phyloP scores from a whole-genome alignment of 2,797 vertebrate genomes.

The Salmo trutta region DNA sequence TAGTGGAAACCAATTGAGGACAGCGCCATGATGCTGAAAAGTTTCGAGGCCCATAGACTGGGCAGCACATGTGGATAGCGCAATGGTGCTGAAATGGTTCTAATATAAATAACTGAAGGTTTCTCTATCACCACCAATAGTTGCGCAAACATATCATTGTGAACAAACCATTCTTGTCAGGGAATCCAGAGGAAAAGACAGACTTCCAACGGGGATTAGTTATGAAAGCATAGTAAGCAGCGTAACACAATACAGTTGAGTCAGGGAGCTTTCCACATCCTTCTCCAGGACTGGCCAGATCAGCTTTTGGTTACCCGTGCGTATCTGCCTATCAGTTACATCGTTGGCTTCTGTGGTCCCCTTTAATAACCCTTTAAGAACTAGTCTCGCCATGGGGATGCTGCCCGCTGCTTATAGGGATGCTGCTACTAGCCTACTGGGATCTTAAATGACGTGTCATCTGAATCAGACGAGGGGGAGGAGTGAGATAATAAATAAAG shows the following conservation, averaged over 20 bases:
- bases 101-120: no score
- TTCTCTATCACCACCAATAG: no score
- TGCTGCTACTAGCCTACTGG: constrained; percentile 53
- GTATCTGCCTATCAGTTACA: constrained; percentile 1
- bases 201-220: no score
- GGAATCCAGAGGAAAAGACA: no score
- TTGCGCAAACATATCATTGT: no score
- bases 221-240: neutral
- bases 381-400: constrained; percentile 62
- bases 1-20: no score
- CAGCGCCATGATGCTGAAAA: no score
- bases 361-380: constrained; percentile 19
- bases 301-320: constrained; percentile 38
- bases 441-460: constrained; percentile 72
- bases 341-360: constrained; percentile 16
- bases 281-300: no score
- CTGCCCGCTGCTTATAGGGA: neutral
- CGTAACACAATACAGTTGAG: neutral
- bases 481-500: constrained; percentile 64
- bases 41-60: no score
- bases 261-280: neutral
- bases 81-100: no score
- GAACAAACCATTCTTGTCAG: no score
- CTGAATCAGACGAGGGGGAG: constrained; percentile 73
- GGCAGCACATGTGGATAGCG: no score